Base-by-base conservation (phyloP, 2,888 invertebrate genomes). In the Andrena bicolor region DNA sequence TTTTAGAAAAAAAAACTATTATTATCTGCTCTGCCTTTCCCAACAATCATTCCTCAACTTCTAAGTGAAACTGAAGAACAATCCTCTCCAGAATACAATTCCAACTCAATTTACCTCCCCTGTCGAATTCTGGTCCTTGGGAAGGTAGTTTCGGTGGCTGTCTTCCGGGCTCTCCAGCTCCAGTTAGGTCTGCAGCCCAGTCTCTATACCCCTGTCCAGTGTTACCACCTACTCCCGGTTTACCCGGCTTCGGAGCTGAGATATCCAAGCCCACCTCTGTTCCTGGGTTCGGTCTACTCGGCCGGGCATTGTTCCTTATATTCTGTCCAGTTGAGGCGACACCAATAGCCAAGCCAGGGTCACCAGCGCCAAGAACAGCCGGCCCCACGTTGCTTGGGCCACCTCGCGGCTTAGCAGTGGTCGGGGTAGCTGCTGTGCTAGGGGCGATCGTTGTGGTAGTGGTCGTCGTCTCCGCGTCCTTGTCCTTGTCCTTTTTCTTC, bases 231-330 rank as follows among this genome's bases (percentile, higher is more conserved):
- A 82, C 56, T 16, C 87, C 91, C 0, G 91, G 90, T 48, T 72
- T 86, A 3, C 70, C 79, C 0, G 91, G 90, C 61, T 84, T 90
- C 0, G 90, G 69, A 28, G 8, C 60, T 0, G 89, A 76, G 26
- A 89, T 73, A 78, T 93, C 92, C 2, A 89, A 83, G n/a, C 92
- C 93, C 0, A 93, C 92, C 58, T 93, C 93, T 6, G 93, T 93
- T 23, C 93, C 93, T 4, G 93, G 93, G 83, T 88, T 92, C 2
- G 92, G 92, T 53, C 81, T 86, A n/a, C 70, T 79, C 5, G 87
- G 86, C 26, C 83, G 87, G 1, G 89, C 90, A 63, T 89, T 90
- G 41, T 90, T 85, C 58, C 85, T 84, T 20, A 91, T 88, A 16
- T 88, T 89, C 0, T 80, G 80, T 1, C 90, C 91, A 2, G 86